Evolutionary conservation across 2,888 invertebrate genomes (phyloP), one percentile per base, ranked within the genome.

Genomic region (Acleris cristana): DNA sequence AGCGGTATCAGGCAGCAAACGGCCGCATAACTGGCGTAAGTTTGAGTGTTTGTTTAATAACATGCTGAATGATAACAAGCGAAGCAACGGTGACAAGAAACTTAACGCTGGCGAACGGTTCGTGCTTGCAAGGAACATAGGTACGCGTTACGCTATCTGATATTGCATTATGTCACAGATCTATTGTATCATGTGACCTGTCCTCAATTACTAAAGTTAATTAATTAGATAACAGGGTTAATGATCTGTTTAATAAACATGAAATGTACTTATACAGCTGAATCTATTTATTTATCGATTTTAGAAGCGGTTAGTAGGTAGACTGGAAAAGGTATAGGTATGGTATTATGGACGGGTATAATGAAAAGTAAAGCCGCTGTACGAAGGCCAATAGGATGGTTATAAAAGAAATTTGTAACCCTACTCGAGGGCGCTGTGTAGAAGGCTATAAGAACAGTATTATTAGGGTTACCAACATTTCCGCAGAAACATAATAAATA

Each of bases 31-130:
- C 40, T 56, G 40, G 58, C 51, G 26, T 23, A 54, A 26, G 57
- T 58, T 26, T 21, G 40, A 61, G 57, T 62, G 62, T 65, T 69
- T 62, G 58, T 67, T 58, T 67, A 63, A 67, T 62, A 60, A 60
- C 49, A 67, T 57, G 62, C 62, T 44, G 51, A 58, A 56, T 56
- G 62, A 63, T 67, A 58, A 63, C 67, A 49, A 30, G 51, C 60
- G 44, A 49, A 30, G 51, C 60, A 51, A 65, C 55, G 60, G 55
- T 26, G 18, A 23, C 44, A 56, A 48, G 48, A 26, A 26, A 48
- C 48, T 58, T 58, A n/a, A 45, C 26, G 14, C 12, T 14, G 58
- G 14, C 48, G 45, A 21, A 21, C 44, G n/a, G 40, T 21, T 19
- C 40, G 56, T 16, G 7, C 40, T 16, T 21, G 44, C 16, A 23